These are phyloP conservation scores for Pterocles orientalis DNA, from an alignment of 2,113 vertebrate genomes.

Conservation along the genomic window DNA sequence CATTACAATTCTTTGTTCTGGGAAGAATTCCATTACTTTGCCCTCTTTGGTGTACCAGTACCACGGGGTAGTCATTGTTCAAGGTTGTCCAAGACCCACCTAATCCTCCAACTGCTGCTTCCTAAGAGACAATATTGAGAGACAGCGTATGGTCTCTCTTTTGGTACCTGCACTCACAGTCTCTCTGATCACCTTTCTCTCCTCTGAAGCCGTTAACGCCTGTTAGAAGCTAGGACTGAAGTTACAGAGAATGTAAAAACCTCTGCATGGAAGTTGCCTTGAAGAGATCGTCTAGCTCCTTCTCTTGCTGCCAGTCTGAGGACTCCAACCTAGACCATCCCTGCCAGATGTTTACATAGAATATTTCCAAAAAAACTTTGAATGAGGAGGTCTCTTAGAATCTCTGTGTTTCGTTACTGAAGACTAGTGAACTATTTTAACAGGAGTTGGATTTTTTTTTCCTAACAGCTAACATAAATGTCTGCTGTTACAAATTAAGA, in stretches of 20 bases:
- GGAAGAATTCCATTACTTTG: not conserved
- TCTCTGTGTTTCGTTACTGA: not conserved
- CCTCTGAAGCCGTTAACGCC: not conserved
- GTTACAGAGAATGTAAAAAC: not conserved
- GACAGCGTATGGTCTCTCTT: not conserved
- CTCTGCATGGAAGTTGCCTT: not conserved
- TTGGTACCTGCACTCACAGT: not conserved
- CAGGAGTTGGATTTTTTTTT: not conserved
- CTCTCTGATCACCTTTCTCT: not conserved
- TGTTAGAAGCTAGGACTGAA: not conserved
- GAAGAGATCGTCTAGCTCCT: not conserved
- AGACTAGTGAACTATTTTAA: not conserved
- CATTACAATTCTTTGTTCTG: not conserved
- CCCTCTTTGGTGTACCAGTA: not conserved
- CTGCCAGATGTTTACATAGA: not conserved
- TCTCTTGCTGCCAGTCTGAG: not conserved
- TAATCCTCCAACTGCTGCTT: not conserved
- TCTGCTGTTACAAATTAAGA: not conserved
- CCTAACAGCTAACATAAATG: not conserved
- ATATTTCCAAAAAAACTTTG: not conserved
- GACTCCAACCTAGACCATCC: not conserved
- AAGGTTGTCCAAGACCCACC: not conserved
- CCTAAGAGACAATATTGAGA: not conserved
- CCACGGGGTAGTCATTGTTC: not conserved
- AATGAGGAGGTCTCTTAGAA: fast-evolving